Percentiles rank a stretch among this genome's conserved stretches.
Conservation (phyloP, 2,888 invertebrate species). For the Sialis fuliginosa region DNA sequence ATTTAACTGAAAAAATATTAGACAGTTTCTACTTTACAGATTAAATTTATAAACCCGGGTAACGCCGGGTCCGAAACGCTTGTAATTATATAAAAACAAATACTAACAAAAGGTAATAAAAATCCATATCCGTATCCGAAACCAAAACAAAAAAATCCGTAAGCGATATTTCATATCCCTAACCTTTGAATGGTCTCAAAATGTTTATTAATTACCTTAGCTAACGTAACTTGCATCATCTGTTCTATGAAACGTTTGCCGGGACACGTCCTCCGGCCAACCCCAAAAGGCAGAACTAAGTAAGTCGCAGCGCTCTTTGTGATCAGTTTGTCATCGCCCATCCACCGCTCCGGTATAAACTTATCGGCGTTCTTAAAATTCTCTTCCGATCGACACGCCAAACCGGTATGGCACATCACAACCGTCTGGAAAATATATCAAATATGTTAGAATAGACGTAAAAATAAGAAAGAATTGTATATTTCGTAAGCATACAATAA, state of each 20-base stretch:
- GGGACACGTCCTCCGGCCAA: conserved; percentile 66
- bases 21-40: no score
- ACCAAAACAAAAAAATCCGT: no score
- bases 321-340: conserved; percentile 25
- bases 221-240: conserved; percentile 52
- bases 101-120: no score
- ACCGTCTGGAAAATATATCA: conserved; percentile 38
- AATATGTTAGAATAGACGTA: neutral
- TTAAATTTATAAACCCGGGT: no score
- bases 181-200: neutral
- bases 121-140: no score
- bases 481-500: no score
- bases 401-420: conserved; percentile 63
- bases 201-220: conserved; percentile 34
- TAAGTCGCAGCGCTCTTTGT: conserved; percentile 32
- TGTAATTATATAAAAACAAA: no score
- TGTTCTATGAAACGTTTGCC: conserved; percentile 72
- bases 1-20: no score
- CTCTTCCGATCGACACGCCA: conserved; percentile 57
- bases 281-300: conserved; percentile 63
- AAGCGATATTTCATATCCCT: neutral
- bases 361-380: conserved; percentile 55
- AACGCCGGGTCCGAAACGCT: no score
- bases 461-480: no score
- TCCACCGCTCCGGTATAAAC: conserved; percentile 66